Base-by-base conservation (phyloP, 2,888 invertebrate genomes). In the Calliopum simillimum region DNA sequence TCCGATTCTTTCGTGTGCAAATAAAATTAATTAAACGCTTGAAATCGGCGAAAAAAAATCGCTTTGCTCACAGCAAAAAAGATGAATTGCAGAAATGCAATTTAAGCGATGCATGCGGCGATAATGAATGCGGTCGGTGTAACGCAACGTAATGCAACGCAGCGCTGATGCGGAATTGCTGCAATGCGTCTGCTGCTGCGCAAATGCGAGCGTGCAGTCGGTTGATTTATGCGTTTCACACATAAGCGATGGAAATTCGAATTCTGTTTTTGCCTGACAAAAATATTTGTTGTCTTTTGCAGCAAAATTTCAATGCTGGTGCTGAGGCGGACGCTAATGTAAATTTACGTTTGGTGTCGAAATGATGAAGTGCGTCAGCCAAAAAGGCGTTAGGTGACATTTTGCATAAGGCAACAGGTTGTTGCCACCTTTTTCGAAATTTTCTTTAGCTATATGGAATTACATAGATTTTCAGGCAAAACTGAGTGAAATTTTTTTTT, bases 21-120 rank as follows among this genome's bases (percentile, higher is more conserved):
- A 78, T 77, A 79, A 82, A 81, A 82, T 82, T 82, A 82, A 82
- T 82, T 83, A 68, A 69, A 70, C 25, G 23, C 58, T 16, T 44
- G 56, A 67, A 58, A 61, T 58, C 72, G 68, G 68, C 61, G 73
- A 73, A 71, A 74, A 76, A 73, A 70, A 76, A 74, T 70, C 75
- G 74, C 73, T 58, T 71, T 71, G 59, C 14, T 55, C 44, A 12
- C 49, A 56, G 73, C 72, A 75, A 74, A 76, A 72, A 78, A 80
- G 79, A 79, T 76, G 81, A 78, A 81, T 80, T 81, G 81, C 79
- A 75, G 71, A 76, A 53, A 72, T 71, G 70, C 59, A 69, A 71
- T 72, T 69, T 62, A 49, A 72, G 68, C 78, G 80, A 80, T 80
- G 75, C 75, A 73, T 76, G 76, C 74, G 64, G 72, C 76, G 82